These are phyloP conservation scores for Nipponia nippon DNA, from an alignment of 2,113 vertebrate species.

Conservation along the genomic window DNA sequence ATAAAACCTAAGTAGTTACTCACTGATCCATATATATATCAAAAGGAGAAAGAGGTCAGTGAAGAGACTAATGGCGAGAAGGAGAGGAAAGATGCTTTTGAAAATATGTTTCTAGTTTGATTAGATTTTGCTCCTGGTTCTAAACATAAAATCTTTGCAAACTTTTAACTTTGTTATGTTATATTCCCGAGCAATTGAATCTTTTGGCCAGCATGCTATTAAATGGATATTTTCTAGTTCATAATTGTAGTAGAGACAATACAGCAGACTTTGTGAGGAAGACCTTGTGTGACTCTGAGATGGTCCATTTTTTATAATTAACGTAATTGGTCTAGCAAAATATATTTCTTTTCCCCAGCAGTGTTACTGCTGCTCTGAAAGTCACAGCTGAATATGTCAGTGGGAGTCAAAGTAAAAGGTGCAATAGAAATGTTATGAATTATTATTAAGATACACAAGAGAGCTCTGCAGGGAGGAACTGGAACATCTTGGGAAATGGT, in stretches of 20 bases:
- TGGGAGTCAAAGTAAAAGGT: constrained; percentile 50
- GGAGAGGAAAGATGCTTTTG: background rate
- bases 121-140: background rate
- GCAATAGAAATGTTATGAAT: constrained; percentile 53
- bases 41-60: background rate
- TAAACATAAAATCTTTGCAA: background rate
- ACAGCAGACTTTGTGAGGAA: background rate
- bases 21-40: background rate
- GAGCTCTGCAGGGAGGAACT: constrained; percentile 40
- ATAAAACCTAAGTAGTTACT: background rate
- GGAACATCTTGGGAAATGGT: constrained; percentile 43
- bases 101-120: background rate
- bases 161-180: background rate
- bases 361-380: background rate
- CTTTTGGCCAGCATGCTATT: background rate
- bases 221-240: constrained; percentile 1
- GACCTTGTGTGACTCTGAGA: background rate
- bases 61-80: background rate
- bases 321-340: background rate
- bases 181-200: background rate
- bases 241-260: background rate
- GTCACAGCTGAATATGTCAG: constrained; percentile 24
- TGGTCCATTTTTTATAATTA: background rate
- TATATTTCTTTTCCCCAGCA: background rate
- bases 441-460: constrained; percentile 52